phyloP scores from a whole-genome alignment of 2,113 vertebrate species.

The Xenopus borealis region DNA sequence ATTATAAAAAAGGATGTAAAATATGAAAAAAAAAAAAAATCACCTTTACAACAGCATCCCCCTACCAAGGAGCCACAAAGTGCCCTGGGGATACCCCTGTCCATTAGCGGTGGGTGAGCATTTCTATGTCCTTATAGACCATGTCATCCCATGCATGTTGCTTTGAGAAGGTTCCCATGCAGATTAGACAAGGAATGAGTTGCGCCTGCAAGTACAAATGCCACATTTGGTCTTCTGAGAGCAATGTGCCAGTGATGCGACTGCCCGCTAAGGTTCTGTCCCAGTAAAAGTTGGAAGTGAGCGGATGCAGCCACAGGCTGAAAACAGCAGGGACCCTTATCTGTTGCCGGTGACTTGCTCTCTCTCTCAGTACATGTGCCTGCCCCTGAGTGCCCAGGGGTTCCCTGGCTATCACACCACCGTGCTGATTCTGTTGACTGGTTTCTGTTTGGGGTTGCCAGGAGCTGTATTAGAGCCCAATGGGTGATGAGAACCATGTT shows the following conservation, averaged over 20 bases:
- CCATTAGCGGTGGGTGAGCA: neutral
- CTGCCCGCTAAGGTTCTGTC: neutral
- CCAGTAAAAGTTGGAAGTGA: neutral
- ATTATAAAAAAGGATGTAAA: neutral
- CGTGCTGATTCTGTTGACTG: slow-evolving; percentile 89
- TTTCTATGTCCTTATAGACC: neutral
- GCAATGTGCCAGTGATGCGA: slow-evolving; percentile 5
- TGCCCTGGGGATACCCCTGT: neutral
- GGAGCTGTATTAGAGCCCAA: slow-evolving; percentile 65
- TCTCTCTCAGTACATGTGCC: neutral
- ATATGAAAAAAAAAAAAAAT: neutral
- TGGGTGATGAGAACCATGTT: slow-evolving; percentile 59
- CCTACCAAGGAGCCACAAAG: neutral
- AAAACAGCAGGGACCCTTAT: slow-evolving; percentile 17
- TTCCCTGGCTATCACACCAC: slow-evolving; percentile 74
- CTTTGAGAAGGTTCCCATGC: slow-evolving; percentile 12
- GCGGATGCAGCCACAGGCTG: slow-evolving; percentile 2
- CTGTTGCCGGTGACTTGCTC: slow-evolving; percentile 4
- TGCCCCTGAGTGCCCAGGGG: neutral
- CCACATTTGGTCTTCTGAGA: slow-evolving; percentile 14
- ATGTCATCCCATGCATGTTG: neutral
- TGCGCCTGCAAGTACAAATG: slow-evolving; percentile 1
- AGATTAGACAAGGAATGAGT: neutral
- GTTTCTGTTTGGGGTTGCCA: slow-evolving; percentile 85
- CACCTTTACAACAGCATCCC: slow-evolving; percentile 9